phyloP scores from a whole-genome alignment of 1,140 invertebrate genomes.

The Lucilia sericata region DNA sequence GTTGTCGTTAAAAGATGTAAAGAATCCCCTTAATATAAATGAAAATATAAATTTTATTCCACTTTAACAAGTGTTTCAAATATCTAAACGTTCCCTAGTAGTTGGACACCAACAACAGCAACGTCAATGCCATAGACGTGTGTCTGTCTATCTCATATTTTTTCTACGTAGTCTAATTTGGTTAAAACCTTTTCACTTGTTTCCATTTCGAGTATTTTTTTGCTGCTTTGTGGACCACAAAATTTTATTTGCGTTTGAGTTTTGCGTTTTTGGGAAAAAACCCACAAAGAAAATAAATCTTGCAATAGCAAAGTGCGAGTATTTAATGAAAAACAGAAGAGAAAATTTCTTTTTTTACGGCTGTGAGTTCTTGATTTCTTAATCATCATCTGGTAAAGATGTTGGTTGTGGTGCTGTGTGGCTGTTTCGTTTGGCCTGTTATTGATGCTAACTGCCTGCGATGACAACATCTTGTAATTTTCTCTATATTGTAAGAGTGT shows the following conservation, averaged over 20 bases:
- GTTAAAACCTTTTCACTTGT: neutral
- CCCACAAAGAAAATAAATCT: neutral
- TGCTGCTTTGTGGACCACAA: neutral
- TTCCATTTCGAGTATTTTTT: neutral
- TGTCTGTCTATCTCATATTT: neutral
- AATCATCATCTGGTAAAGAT: neutral
- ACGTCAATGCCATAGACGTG: no score
- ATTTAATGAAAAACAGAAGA: neutral
- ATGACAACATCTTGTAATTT: constrained; percentile 21
- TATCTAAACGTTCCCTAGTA: neutral
- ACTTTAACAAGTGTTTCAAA: constrained; percentile 27
- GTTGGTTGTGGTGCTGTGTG: neutral
- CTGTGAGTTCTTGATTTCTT: neutral
- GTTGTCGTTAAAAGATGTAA: constrained; percentile 25
- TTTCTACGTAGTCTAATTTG: neutral
- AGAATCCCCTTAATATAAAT: constrained; percentile 6
- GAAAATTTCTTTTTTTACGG: neutral
- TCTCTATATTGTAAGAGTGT: neutral
- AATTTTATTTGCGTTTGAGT: neutral
- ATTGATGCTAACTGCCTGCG: neutral
- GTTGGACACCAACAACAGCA: no score
- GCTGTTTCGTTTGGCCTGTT: neutral
- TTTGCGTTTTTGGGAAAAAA: neutral
- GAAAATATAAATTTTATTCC: constrained; percentile 1
- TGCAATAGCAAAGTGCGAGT: neutral